Conservation (phyloP, 2,113 vertebrate genomes). For the Lepidiolamprologus cunningtoni region DNA sequence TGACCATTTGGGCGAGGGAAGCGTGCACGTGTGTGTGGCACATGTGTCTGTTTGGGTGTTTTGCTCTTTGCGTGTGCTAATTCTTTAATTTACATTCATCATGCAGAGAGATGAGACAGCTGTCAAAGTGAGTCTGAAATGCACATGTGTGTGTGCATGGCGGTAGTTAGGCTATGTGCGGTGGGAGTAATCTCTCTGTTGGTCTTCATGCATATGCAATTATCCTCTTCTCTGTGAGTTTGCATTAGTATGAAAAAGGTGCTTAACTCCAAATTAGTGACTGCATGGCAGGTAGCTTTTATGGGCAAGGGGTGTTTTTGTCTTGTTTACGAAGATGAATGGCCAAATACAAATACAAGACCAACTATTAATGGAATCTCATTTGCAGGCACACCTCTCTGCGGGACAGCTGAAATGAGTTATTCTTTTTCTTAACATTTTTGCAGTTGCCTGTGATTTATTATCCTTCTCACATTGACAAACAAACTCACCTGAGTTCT, state of each 20-base stretch:
- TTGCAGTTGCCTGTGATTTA: neutral
- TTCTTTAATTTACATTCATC: neutral
- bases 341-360: neutral
- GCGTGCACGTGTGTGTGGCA: neutral
- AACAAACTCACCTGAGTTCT: neutral
- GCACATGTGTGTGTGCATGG: neutral
- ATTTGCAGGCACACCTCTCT: neutral
- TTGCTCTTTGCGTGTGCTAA: neutral
- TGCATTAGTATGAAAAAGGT: neutral
- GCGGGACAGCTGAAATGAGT: neutral
- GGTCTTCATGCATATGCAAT: neutral
- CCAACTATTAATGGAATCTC: neutral
- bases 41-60: neutral
- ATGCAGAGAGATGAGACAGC: neutral
- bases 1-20: conserved; percentile 27
- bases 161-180: neutral
- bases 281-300: neutral
- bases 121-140: neutral
- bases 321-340: conserved; percentile 22
- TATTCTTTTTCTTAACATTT: neutral
- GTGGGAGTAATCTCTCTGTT: neutral
- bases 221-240: neutral
- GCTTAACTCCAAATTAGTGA: conserved; percentile 12
- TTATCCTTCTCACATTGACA: neutral
- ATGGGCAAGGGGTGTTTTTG: conserved; percentile 1